Conservation (phyloP, 2,888 invertebrate genomes). For the Halictus ligatus region DNA sequence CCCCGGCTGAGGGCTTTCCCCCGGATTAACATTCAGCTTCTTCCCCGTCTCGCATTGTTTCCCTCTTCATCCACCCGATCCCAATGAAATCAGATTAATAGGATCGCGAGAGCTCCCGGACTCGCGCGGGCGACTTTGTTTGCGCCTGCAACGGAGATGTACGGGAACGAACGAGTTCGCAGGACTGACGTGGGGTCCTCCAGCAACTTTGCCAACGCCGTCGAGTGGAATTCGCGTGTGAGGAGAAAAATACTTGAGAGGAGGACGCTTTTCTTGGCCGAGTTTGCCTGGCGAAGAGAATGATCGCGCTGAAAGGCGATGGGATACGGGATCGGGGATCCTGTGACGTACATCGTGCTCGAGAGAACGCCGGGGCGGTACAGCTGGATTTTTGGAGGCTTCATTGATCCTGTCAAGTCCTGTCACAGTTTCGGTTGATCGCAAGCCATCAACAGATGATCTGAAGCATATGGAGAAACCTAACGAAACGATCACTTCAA, state of each 20-base stretch:
- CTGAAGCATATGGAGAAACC: too few species aligned
- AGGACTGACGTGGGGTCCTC: not conserved
- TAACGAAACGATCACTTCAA: not conserved
- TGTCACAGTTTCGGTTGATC: not conserved
- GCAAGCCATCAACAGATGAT: not conserved
- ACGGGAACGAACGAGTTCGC: not conserved
- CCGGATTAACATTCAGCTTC: slow-evolving; percentile 19
- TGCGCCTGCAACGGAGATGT: not conserved
- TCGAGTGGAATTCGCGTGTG: not conserved
- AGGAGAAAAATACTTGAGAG: not conserved
- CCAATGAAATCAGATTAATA: not conserved
- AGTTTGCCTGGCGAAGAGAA: not conserved
- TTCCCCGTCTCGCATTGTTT: not conserved
- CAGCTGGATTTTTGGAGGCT: not conserved
- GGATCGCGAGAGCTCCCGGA: not conserved
- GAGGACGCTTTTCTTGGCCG: not conserved
- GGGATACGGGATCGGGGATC: not conserved
- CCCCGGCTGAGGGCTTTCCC: slow-evolving; percentile 10
- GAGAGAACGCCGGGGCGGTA: too few species aligned
- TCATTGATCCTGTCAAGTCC: not conserved
- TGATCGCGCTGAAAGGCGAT: not conserved
- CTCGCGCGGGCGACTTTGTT: not conserved
- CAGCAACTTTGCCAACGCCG: not conserved
- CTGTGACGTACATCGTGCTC: not conserved
- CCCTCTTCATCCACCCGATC: not conserved